A percentile compares a stretch with the other conserved stretches of the same genome.
These are phyloP conservation scores for Mormyrus iriodes DNA, from an alignment of 2,113 vertebrate species.

Conservation along the genomic window DNA sequence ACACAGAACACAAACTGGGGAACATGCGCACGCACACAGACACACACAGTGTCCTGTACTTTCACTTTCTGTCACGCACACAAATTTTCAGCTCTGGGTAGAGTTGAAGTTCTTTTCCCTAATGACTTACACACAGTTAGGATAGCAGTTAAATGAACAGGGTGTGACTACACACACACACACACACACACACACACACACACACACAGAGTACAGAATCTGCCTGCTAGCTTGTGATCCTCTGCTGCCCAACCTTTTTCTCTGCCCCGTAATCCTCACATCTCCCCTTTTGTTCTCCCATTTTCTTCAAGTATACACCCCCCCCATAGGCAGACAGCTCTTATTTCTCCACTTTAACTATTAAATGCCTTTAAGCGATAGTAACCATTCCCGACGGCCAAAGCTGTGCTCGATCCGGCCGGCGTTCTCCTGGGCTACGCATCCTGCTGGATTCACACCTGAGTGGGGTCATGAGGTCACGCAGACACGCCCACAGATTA, in stretches of 20 bases:
- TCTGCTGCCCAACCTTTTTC: background rate
- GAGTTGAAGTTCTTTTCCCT: background rate
- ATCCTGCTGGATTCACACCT: background rate
- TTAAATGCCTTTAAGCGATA: background rate
- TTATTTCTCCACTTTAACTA: background rate
- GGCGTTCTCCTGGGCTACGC: background rate
- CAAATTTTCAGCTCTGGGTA: background rate
- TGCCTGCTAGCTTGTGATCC: background rate
- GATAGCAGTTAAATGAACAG: background rate
- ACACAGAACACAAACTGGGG: background rate
- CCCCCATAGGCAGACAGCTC: background rate
- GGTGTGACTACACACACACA: background rate
- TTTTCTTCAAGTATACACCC: background rate
- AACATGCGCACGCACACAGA: background rate
- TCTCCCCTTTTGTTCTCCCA: background rate
- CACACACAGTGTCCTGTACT: background rate
- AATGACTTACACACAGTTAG: background rate
- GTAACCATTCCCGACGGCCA: background rate
- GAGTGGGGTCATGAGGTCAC: background rate
- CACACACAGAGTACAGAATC: background rate
- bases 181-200: background rate
- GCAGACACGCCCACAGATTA: background rate
- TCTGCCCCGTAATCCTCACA: background rate
- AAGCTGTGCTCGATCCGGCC: background rate
- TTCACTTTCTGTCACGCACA: background rate